Evolutionary conservation across 2,797 vertebrate species (phyloP), one percentile per base, ranked within the genome.

Genomic region (Emydoidea blandingii): DNA sequence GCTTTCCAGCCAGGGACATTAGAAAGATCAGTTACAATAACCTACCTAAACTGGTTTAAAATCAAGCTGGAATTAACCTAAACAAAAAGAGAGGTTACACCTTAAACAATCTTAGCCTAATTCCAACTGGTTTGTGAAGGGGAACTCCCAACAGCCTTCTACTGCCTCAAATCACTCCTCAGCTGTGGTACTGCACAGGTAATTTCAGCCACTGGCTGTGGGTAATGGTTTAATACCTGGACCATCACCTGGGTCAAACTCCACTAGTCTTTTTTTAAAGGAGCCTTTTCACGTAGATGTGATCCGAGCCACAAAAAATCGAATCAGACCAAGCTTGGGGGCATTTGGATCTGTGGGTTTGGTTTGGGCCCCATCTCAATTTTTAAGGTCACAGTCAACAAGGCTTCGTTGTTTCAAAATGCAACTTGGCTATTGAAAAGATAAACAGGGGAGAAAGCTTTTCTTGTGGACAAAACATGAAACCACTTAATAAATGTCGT

Each of bases 341-440:
- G 47, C n/a, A 47, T 76, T 88, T 83, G 65, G 82, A 79, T 85
- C 82, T 57, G 89, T 78, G 80, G 91, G 23, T 86, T 91, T 95
- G 87, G 87, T 85, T 88, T 95, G 95, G 91, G 90, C 85, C 68
- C 72, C 50, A 79, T 83, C 76, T 88, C 11, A 49, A 54, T 81
- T 90, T 85, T 79, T 81, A 83, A 83, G 78, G 80, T 87, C 82
- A 31, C 14, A 12, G 31, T 37, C 89, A 86, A 92, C 47, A 93
- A 93, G 47, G 62, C 15, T 4, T 96, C 89, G 59, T 72, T 72
- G 76, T 94, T 95, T 81, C 68, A 87, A 53, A 0, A 1, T 21
- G 87, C 72, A 89, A 85, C 78, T 92, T 89, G 50, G 52, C 83
- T 88, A 74, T 31, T 50, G 34, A 81, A 88, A 74, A 90, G 44